phyloP scores from a whole-genome alignment of 2,113 vertebrate genomes.

The Pelodiscus sinensis region DNA sequence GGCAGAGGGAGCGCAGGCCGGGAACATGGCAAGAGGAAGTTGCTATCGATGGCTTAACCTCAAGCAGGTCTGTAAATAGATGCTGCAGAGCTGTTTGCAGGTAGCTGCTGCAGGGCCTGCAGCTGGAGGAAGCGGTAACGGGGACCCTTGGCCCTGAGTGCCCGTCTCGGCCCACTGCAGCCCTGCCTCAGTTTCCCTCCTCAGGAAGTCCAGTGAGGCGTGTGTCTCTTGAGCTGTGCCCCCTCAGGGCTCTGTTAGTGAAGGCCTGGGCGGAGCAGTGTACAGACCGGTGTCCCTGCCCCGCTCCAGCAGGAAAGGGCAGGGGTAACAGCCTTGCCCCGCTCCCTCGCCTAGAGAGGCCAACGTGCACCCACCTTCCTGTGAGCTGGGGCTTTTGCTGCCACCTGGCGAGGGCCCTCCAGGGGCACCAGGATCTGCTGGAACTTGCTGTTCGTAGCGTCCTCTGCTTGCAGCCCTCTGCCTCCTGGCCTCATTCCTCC shows the following conservation, averaged over 20 bases:
- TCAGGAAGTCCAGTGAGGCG: background rate
- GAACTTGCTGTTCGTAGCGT: background rate
- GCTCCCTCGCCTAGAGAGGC: too few species aligned
- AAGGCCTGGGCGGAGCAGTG: background rate
- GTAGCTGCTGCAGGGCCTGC: background rate
- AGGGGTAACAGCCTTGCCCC: too few species aligned
- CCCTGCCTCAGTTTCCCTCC: background rate
- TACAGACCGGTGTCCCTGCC: background rate
- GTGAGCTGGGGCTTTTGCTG: background rate
- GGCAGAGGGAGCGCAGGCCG: background rate
- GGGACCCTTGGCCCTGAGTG: background rate
- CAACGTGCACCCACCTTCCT: background rate
- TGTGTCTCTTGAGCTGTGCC: background rate
- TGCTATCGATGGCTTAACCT: background rate
- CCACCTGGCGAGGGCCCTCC: too few species aligned
- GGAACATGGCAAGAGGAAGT: background rate
- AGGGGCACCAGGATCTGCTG: rapidly evolving
- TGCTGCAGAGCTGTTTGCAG: too few species aligned
- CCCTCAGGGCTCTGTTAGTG: background rate
- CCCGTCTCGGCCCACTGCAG: background rate
- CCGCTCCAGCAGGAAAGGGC: too few species aligned
- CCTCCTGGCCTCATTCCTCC: background rate
- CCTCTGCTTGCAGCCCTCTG: background rate
- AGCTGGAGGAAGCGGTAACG: background rate
- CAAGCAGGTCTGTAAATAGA: background rate